Conservation (phyloP, 2,797 vertebrate species). For the Chaunax sp. region DNA sequence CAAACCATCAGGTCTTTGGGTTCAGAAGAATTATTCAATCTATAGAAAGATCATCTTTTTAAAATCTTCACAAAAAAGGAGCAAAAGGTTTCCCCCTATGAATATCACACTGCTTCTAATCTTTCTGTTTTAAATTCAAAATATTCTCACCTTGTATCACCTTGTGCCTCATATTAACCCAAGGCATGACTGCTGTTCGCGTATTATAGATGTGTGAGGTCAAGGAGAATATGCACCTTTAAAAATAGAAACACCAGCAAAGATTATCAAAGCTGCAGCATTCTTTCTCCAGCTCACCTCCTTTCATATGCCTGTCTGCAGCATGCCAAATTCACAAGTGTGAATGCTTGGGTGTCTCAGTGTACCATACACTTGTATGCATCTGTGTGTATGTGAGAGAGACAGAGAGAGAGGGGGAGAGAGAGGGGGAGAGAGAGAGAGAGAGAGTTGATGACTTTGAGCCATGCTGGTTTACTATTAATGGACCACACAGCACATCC, state of each 20-base stretch:
- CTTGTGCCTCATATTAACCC: constrained; percentile 14
- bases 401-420: neutral
- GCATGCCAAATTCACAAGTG: constrained; percentile 44
- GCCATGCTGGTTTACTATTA: constrained; percentile 44
- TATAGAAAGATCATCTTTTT: constrained; percentile 13
- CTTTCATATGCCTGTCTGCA: constrained; percentile 56
- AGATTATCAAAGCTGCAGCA: constrained; percentile 54
- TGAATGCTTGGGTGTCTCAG: constrained; percentile 60
- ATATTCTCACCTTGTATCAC: constrained; percentile 5
- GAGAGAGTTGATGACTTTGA: constrained; percentile 52
- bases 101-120: constrained; percentile 2
- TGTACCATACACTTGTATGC: constrained; percentile 13
- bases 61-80: neutral
- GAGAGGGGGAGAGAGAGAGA: neutral
- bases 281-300: constrained; percentile 49
- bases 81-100: neutral
- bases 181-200: constrained; percentile 14
- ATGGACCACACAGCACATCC: constrained; percentile 30
- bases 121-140: constrained; percentile 4
- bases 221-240: constrained; percentile 46
- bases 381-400: constrained; percentile 15
- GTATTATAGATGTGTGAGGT: constrained; percentile 45
- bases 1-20: constrained; percentile 14
- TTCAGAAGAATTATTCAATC: constrained; percentile 41
- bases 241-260: constrained; percentile 60